Evolutionary conservation across 1,140 invertebrate genomes (phyloP).

Genomic region (Lamellibrachia luymesi): DNA sequence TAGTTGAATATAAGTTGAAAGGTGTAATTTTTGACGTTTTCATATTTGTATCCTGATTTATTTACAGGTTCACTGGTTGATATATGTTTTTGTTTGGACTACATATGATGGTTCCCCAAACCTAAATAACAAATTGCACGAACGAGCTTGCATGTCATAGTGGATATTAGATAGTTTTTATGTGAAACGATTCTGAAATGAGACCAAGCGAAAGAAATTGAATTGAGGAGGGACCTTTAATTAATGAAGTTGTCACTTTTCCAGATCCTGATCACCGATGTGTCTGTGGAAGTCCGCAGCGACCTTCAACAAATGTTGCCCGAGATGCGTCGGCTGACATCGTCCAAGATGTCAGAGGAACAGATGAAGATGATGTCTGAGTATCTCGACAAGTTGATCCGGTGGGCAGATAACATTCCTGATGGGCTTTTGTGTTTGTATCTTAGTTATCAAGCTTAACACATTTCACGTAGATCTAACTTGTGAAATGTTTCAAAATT

Average conservation of each 20-base stretch:
- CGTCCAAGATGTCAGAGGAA: slow-evolving; percentile 41
- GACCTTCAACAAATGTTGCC: slow-evolving; percentile 40
- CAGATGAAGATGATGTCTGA: slow-evolving; percentile 36
- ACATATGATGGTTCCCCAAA: no score
- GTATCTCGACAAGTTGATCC: slow-evolving; percentile 37
- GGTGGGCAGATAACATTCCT: slow-evolving; percentile 21
- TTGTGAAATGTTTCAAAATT: no score
- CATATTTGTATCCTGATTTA: background rate
- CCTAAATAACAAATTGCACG: no score
- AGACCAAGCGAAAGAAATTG: slow-evolving; percentile 13
- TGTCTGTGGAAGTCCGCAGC: slow-evolving; percentile 37
- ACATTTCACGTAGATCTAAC: no score
- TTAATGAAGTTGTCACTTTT: background rate
- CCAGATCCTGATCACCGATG: slow-evolving; percentile 48
- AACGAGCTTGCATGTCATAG: no score
- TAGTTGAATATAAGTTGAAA: background rate
- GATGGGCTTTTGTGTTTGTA: background rate
- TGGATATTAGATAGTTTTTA: no score
- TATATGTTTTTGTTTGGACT: background rate
- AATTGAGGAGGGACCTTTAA: background rate
- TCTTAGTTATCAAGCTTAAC: background rate
- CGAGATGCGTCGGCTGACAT: slow-evolving; percentile 34
- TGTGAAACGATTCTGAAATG: no score
- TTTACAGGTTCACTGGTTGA: background rate
- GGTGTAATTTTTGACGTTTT: background rate